These are phyloP conservation scores for Iphiclides podalirius DNA, from an alignment of 2,888 invertebrate genomes.

Conservation along the genomic window DNA sequence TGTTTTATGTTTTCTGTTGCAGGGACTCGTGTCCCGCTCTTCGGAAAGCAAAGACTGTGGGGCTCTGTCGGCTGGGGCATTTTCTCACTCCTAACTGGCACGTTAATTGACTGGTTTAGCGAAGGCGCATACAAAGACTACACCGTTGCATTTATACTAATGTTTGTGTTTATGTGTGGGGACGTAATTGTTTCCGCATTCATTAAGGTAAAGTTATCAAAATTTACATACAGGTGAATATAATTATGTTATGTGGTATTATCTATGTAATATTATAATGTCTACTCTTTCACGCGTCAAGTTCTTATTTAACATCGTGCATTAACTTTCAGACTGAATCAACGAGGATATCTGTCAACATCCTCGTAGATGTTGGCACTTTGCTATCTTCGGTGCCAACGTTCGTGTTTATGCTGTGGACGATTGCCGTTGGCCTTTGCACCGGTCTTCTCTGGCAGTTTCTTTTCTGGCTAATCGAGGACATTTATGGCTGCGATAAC, in stretches of 20 bases:
- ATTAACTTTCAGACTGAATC: conserved; percentile 80
- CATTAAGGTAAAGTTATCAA: conserved; percentile 70
- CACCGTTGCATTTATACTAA: conserved; percentile 88
- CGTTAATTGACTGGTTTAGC: conserved; percentile 88
- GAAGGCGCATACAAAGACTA: conserved; percentile 86
- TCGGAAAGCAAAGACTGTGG: conserved; percentile 93
- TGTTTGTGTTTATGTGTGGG: conserved; percentile 82
- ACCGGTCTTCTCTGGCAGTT: conserved; percentile 94
- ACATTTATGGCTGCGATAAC: conserved; percentile 79
- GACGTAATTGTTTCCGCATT: conserved; percentile 84
- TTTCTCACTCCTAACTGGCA: conserved; percentile 86
- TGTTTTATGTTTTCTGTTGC: conserved; percentile 31
- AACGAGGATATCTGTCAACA: conserved; percentile 83
- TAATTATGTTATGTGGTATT: too few species aligned
- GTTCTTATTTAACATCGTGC: background rate
- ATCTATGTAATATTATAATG: background rate
- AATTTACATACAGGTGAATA: background rate
- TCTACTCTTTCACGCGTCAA: background rate
- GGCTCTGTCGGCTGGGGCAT: conserved; percentile 94
- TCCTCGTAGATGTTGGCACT: conserved; percentile 84
- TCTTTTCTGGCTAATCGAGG: conserved; percentile 91
- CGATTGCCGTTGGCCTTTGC: conserved; percentile 89
- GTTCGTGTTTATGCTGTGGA: conserved; percentile 88
- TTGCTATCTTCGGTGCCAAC: conserved; percentile 84
- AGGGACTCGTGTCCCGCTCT: conserved; percentile 87